Evolutionary conservation across 2,888 invertebrate genomes (phyloP).

Genomic region (Drosophila ustulata): DNA sequence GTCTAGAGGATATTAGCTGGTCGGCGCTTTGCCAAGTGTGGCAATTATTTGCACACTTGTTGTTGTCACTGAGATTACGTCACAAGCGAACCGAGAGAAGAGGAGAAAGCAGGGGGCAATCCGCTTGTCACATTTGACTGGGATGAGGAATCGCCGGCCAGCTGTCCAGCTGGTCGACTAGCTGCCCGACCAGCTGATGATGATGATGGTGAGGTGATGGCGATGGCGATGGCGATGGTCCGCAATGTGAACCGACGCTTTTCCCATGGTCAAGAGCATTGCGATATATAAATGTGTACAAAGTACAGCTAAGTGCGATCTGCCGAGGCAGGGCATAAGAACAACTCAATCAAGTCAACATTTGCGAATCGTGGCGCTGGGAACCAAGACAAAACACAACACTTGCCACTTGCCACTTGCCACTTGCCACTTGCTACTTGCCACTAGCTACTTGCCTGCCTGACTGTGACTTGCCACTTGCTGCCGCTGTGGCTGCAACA

Average conservation of each 20-base stretch:
- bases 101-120: conserved; percentile 4
- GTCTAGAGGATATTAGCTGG: conserved; percentile 2
- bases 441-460: conserved; percentile 21
- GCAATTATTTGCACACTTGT: conserved; percentile 9
- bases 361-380: conserved; percentile 63
- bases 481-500: conserved; percentile 60
- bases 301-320: conserved; percentile 73
- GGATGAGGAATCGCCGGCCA: conserved; percentile 28
- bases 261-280: conserved; percentile 71
- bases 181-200: conserved; percentile 35
- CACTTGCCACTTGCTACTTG: conserved; percentile 33
- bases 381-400: conserved; percentile 68
- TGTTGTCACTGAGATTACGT: conserved; percentile 46
- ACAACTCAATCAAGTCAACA: conserved; percentile 77
- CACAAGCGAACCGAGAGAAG: conserved; percentile 24
- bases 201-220: conserved; percentile 31
- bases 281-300: conserved; percentile 41
- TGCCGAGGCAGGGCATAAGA: conserved; percentile 68
- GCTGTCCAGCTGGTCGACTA: conserved; percentile 5
- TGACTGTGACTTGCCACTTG: not conserved
- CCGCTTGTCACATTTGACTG: conserved; percentile 49
- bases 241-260: conserved; percentile 46
- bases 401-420: conserved; percentile 45
- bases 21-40: not conserved
- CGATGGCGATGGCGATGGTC: conserved; percentile 33